These are phyloP conservation scores for Latrodectus hesperus DNA, from an alignment of 2,888 invertebrate genomes.

Conservation along the genomic window DNA sequence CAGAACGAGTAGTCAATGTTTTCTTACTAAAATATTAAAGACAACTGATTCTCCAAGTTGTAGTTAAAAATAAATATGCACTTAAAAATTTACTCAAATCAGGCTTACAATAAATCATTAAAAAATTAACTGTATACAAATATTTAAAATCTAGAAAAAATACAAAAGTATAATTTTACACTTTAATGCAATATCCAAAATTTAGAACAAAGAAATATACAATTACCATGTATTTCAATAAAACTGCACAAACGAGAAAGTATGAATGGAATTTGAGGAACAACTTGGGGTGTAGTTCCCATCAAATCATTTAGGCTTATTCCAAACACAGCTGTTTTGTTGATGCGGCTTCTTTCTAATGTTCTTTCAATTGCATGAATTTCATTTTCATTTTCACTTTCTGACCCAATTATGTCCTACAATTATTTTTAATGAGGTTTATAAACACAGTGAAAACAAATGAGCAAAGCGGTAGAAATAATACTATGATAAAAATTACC, in stretches of 20 bases:
- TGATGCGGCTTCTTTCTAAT: conserved; percentile 10
- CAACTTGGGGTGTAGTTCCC: conserved; percentile 68
- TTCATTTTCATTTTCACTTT: conserved; percentile 29
- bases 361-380: conserved; percentile 40
- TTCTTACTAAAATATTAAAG: too few relatives aligned
- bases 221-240: conserved; percentile 74
- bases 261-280: conserved; percentile 74
- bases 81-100: too few relatives aligned
- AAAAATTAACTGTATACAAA: too few relatives aligned
- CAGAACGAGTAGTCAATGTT: too few relatives aligned
- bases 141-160: too few relatives aligned
- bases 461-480: neutral
- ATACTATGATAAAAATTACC: conserved; percentile 12
- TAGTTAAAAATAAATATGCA: too few relatives aligned
- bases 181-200: too few relatives aligned
- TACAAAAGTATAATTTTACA: too few relatives aligned
- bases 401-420: conserved; percentile 44
- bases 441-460: neutral
- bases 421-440: neutral
- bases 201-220: too few relatives aligned
- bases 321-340: conserved; percentile 57
- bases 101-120: too few relatives aligned
- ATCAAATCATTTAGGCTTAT: conserved; percentile 58
- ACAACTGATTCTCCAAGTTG: too few relatives aligned
- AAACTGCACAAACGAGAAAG: conserved; percentile 76